These are phyloP conservation scores for Rhysida immarginata DNA, from an alignment of 1,140 invertebrate species.

Conservation along the genomic window DNA sequence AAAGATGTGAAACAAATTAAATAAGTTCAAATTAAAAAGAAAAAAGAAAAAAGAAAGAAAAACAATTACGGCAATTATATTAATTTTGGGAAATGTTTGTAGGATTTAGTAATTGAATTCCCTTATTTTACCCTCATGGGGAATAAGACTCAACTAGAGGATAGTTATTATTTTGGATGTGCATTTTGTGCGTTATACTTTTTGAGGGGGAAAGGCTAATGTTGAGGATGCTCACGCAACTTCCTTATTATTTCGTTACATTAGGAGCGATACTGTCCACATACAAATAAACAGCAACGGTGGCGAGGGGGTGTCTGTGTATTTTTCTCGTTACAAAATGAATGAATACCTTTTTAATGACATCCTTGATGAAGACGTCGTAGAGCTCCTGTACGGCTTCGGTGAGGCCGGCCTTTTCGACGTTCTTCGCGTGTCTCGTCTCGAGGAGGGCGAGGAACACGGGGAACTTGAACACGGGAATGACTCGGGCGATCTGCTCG, in stretches of 20 bases:
- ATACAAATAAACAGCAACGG: too few relatives aligned
- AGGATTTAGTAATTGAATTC: too few relatives aligned
- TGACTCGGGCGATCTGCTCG: slow-evolving; percentile 42
- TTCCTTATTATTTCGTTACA: too few relatives aligned
- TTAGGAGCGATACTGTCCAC: neutral
- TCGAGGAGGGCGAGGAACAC: slow-evolving; percentile 57
- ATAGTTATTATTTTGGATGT: neutral
- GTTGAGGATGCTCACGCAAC: too few relatives aligned
- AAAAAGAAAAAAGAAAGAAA: too few relatives aligned
- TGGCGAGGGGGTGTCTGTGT: neutral
- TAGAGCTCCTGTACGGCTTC: slow-evolving; percentile 58
- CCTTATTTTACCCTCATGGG: too few relatives aligned
- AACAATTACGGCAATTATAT: too few relatives aligned
- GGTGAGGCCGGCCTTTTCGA: slow-evolving; percentile 42
- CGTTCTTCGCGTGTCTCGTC: slow-evolving; percentile 41
- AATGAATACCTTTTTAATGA: slow-evolving; percentile 55
- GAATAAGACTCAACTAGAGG: too few relatives aligned
- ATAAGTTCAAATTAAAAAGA: too few relatives aligned
- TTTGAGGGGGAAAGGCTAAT: neutral
- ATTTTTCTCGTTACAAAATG: slow-evolving; percentile 5
- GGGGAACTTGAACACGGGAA: slow-evolving; percentile 42
- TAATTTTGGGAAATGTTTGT: too few relatives aligned
- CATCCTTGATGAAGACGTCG: slow-evolving; percentile 59
- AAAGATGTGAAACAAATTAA: too few relatives aligned
- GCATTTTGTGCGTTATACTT: neutral